These are phyloP conservation scores for Apogon hyalosoma DNA, from an alignment of 2,797 vertebrate species.

Conservation along the genomic window DNA sequence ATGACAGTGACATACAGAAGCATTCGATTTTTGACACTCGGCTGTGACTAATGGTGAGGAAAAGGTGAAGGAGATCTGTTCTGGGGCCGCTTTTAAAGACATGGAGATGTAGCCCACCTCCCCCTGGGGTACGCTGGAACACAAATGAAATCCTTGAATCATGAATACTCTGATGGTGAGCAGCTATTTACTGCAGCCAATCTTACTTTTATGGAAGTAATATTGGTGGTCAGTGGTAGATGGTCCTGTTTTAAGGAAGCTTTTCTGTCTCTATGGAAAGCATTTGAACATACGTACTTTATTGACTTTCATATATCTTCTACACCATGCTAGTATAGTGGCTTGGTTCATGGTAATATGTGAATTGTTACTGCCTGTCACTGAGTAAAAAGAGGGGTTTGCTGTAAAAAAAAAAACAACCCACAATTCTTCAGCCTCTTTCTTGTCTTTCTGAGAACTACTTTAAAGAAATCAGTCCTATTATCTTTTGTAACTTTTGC, in stretches of 20 bases:
- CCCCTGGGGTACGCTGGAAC: slow-evolving; percentile 37
- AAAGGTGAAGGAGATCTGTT: slow-evolving; percentile 63
- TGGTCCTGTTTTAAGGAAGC: slow-evolving; percentile 51
- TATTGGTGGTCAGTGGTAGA: slow-evolving; percentile 61
- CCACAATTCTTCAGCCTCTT: no score
- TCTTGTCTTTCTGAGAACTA: no score
- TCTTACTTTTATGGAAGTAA: slow-evolving; percentile 64
- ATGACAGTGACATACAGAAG: slow-evolving; percentile 66
- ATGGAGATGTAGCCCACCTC: slow-evolving; percentile 51
- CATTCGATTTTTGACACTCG: slow-evolving; percentile 52
- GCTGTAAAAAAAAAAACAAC: neutral
- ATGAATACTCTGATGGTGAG: slow-evolving; percentile 66
- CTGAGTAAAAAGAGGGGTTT: no score
- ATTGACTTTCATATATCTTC: slow-evolving; percentile 49
- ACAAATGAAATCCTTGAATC: slow-evolving; percentile 82
- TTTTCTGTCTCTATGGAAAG: slow-evolving; percentile 19
- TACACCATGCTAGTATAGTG: neutral
- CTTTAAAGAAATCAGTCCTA: no score
- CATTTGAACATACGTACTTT: slow-evolving; percentile 28
- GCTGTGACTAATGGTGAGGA: slow-evolving; percentile 72
- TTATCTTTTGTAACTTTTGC: neutral
- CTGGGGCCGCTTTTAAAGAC: slow-evolving; percentile 50
- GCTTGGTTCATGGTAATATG: slow-evolving; percentile 1
- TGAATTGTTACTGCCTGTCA: neutral
- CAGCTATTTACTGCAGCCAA: slow-evolving; percentile 53